These are phyloP conservation scores for Aphrophora alni DNA, from an alignment of 2,888 invertebrate species.

Conservation along the genomic window DNA sequence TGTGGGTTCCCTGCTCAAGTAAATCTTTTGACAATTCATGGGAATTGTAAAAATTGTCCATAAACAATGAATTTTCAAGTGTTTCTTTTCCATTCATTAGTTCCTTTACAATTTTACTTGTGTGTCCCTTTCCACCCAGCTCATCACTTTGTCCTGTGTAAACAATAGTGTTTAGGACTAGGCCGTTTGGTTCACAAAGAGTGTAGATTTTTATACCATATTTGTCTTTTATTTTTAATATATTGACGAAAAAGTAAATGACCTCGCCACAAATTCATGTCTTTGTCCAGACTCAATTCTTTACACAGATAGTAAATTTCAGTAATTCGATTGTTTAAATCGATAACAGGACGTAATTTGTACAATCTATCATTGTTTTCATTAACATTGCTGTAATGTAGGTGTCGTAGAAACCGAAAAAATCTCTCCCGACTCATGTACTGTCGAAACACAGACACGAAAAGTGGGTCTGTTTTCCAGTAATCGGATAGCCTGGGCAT, in stretches of 20 bases:
- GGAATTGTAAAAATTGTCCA: no score
- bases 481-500: background rate
- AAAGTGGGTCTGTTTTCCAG: constrained; percentile 10
- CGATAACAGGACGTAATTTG: constrained; percentile 53
- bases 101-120: constrained; percentile 38
- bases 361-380: constrained; percentile 49
- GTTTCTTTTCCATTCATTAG: constrained; percentile 23
- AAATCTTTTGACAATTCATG: no score
- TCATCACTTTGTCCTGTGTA: constrained; percentile 46
- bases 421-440: constrained; percentile 55
- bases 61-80: no score
- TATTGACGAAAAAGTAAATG: no score
- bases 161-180: constrained; percentile 50
- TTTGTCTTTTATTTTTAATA: constrained; percentile 44
- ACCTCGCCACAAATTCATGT: no score
- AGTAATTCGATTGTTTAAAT: no score
- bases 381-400: constrained; percentile 53
- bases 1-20: no score
- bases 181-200: constrained; percentile 54
- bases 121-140: constrained; percentile 42
- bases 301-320: no score
- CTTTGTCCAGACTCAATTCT: no score
- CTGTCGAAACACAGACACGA: constrained; percentile 47
- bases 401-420: constrained; percentile 53
- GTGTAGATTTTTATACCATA: constrained; percentile 55